phyloP scores from a whole-genome alignment of 2,888 invertebrate species.

The Lithosia quadra region DNA sequence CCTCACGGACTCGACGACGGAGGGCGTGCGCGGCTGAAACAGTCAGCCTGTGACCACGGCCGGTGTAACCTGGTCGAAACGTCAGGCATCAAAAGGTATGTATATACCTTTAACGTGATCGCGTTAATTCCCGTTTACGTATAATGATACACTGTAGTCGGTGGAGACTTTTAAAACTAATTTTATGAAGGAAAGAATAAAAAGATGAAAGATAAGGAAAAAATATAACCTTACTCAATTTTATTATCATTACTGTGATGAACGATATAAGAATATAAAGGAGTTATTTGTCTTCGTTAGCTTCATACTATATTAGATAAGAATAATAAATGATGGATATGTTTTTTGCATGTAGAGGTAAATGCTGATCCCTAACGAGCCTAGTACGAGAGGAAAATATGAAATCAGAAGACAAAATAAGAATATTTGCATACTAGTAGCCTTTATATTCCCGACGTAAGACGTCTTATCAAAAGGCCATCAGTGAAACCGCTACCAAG shows the following conservation, averaged over 20 bases:
- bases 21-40: too few species aligned
- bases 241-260: slow-evolving; percentile 36
- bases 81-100: too few species aligned
- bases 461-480: not conserved
- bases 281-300: slow-evolving; percentile 14
- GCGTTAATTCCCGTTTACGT: too few species aligned
- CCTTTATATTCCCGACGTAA: not conserved
- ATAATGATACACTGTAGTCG: not conserved
- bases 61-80: too few species aligned
- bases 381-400: not conserved
- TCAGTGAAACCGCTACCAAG: not conserved
- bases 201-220: slow-evolving; percentile 21
- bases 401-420: not conserved
- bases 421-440: not conserved
- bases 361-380: not conserved
- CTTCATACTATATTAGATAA: slow-evolving; percentile 7
- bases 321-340: slow-evolving; percentile 9
- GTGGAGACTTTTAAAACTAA: not conserved
- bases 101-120: too few species aligned
- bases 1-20: too few species aligned
- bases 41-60: too few species aligned
- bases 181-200: slow-evolving; percentile 20
- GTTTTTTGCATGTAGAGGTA: too few species aligned
- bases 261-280: slow-evolving; percentile 21
- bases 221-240: slow-evolving; percentile 23